These are phyloP conservation scores for Todus mexicanus DNA, from an alignment of 2,797 vertebrate species.

Conservation along the genomic window DNA sequence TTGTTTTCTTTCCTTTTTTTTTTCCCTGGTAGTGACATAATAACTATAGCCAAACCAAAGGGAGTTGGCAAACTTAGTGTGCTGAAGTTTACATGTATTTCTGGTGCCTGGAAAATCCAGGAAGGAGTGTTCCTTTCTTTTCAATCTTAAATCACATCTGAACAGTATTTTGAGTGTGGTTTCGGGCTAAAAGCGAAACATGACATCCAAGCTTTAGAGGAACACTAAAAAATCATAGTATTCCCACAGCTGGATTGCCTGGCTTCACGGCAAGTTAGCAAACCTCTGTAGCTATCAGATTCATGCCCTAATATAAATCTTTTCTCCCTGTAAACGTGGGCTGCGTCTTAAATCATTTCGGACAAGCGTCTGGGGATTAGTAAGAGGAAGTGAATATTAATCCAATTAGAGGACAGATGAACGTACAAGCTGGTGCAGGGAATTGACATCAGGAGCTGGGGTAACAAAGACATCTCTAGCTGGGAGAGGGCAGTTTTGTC, in stretches of 20 bases:
- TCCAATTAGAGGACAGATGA: constrained; percentile 30
- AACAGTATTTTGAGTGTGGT: neutral
- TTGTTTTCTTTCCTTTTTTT: fast-evolving
- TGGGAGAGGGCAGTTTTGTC: neutral
- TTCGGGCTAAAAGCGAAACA: neutral
- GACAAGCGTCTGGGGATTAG: constrained; percentile 26
- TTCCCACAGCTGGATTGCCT: neutral
- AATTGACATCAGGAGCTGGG: neutral
- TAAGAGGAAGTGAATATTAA: constrained; percentile 23
- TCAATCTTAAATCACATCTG: neutral
- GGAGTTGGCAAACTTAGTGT: neutral
- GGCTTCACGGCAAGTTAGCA: neutral
- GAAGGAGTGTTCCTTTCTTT: constrained; percentile 11
- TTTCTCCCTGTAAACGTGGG: neutral
- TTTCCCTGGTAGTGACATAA: neutral
- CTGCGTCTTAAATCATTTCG: neutral
- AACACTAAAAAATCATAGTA: neutral
- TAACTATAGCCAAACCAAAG: neutral
- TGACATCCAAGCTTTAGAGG: neutral
- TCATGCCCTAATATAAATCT: neutral
- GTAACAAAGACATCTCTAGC: neutral
- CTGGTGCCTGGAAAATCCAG: constrained; percentile 14
- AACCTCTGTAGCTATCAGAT: neutral
- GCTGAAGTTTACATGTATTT: neutral
- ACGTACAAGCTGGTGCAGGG: neutral